Evolutionary conservation across 2,113 vertebrate species (phyloP).

Genomic region (Probosciger aterrimus): DNA sequence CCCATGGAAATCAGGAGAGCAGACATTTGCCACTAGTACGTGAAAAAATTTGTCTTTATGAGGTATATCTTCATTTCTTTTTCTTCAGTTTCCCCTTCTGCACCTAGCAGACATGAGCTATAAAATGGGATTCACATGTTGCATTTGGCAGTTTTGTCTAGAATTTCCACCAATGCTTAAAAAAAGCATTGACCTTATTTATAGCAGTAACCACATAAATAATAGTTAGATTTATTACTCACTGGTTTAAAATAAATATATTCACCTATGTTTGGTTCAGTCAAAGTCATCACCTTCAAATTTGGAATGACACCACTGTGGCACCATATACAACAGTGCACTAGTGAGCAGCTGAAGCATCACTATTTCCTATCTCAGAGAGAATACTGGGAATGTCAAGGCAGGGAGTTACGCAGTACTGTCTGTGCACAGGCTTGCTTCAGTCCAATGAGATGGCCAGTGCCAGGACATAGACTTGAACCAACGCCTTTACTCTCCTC

Average conservation of each 20-base stretch:
- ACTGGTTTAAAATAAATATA: not conserved
- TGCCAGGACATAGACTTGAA: not conserved
- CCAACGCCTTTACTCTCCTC: not conserved
- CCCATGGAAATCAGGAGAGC: not conserved
- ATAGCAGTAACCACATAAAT: not conserved
- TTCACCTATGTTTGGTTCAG: not conserved
- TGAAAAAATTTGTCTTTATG: not conserved
- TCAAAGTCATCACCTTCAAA: not conserved
- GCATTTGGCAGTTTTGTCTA: not conserved
- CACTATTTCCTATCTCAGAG: not conserved
- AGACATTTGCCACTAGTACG: not conserved
- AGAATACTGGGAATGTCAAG: not conserved
- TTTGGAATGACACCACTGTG: not conserved
- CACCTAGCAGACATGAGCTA: not conserved
- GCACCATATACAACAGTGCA: not conserved
- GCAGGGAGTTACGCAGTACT: not conserved
- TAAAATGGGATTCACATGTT: not conserved
- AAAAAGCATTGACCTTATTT: not conserved
- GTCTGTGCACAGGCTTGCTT: not conserved
- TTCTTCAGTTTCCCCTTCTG: not conserved
- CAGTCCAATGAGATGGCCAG: not conserved
- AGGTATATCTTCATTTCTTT: not conserved
- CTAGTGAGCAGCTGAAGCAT: not conserved
- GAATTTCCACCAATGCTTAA: not conserved
- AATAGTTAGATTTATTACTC: not conserved